Conservation (phyloP, 2,797 vertebrate species). For the Enteromius unitaeniatus region DNA sequence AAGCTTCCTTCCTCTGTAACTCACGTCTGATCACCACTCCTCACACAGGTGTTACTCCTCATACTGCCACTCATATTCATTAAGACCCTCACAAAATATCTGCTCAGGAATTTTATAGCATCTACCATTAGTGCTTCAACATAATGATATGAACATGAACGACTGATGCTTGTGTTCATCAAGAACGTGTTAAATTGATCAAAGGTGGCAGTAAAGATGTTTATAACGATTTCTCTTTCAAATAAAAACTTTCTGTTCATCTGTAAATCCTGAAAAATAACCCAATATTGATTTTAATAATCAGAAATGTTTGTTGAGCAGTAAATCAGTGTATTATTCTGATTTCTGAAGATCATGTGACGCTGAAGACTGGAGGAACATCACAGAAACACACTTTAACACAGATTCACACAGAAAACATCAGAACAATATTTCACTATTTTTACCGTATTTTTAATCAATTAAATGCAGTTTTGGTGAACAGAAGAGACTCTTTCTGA, state of each 20-base stretch:
- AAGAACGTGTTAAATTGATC: neutral
- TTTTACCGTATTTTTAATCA: no score
- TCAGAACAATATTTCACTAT: no score
- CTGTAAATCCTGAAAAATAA: no score
- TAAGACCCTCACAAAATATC: neutral
- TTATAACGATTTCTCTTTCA: neutral
- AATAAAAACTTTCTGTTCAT: no score
- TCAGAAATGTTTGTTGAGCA: neutral
- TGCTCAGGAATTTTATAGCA: neutral
- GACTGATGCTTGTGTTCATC: neutral
- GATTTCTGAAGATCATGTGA: neutral
- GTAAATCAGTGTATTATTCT: neutral
- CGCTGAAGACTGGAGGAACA: neutral
- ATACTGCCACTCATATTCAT: no score
- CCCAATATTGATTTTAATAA: neutral
- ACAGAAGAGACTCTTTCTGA: no score
- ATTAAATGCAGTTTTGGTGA: no score
- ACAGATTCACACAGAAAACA: neutral
- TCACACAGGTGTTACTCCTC: neutral
- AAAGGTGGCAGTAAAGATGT: neutral
- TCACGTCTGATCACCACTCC: neutral
- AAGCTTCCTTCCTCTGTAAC: conserved; percentile 63
- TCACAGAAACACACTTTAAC: neutral
- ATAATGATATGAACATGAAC: no score
- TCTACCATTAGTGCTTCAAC: no score